Evolutionary conservation across 2,113 vertebrate species (phyloP).

Genomic region (Tympanuchus pallidicinctus): DNA sequence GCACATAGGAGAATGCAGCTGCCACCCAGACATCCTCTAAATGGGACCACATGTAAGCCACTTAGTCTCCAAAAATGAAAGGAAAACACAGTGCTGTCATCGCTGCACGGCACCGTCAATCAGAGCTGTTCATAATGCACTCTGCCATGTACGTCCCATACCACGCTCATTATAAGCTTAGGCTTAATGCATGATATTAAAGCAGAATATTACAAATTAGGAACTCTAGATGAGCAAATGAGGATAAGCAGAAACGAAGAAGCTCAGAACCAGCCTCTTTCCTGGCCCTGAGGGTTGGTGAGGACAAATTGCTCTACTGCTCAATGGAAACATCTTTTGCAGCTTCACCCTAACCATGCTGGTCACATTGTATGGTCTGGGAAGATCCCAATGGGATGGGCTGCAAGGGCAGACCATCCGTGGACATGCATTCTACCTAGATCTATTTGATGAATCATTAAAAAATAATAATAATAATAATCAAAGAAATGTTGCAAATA

Average conservation of each 20-base stretch:
- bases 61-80: conserved; percentile 74
- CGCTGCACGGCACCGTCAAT: conserved; percentile 68
- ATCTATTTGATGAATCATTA: background rate
- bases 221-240: background rate
- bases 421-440: background rate
- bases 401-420: background rate
- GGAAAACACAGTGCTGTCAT: conserved; percentile 72
- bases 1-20: conserved; percentile 62
- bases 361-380: background rate
- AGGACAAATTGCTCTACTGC: background rate
- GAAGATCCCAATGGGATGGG: background rate
- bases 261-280: background rate
- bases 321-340: background rate
- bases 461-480: background rate
- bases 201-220: background rate
- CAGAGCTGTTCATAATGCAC: conserved; percentile 18
- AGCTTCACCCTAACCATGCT: background rate
- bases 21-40: conserved; percentile 66
- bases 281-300: accelerated
- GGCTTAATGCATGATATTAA: background rate
- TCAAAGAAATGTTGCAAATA: background rate
- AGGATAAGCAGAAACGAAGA: background rate
- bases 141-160: background rate
- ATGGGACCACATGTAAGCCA: conserved; percentile 72
- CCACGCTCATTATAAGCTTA: conserved; percentile 7